phyloP scores from a whole-genome alignment of 2,113 vertebrate species.

The Lepidothrix coronata region DNA sequence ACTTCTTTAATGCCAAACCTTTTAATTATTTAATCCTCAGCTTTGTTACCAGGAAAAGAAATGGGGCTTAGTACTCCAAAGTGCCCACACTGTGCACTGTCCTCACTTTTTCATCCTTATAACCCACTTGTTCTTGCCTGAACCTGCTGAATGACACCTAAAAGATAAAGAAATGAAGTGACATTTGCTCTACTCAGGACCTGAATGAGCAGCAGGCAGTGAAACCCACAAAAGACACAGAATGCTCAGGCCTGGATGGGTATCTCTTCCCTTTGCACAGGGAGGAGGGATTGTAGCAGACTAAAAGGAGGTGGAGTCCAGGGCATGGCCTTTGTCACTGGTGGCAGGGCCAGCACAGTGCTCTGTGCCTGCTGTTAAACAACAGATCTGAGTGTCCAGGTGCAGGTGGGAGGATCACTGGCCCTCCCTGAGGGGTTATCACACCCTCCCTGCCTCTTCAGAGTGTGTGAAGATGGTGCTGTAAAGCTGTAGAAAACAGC shows the following conservation, averaged over 20 bases:
- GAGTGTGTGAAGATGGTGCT: not conserved
- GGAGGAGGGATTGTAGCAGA: not conserved
- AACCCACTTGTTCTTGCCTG: not conserved
- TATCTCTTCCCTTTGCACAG: not conserved
- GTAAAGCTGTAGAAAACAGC: not conserved
- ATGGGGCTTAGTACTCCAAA: not conserved
- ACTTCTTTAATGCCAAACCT: not conserved
- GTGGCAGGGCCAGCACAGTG: not conserved
- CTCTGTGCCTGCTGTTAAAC: not conserved
- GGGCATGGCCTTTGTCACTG: not conserved
- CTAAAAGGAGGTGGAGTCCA: not conserved
- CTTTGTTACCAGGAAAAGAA: not conserved
- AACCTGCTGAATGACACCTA: not conserved
- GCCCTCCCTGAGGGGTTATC: not conserved
- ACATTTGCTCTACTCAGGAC: not conserved
- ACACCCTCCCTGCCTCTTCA: not conserved
- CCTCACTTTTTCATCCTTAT: not conserved
- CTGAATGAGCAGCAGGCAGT: not conserved
- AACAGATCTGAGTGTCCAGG: not conserved
- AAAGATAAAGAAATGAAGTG: not conserved
- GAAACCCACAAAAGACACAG: not conserved
- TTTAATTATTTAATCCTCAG: not conserved
- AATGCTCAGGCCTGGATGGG: not conserved
- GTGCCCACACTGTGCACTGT: not conserved
- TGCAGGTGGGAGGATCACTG: not conserved